Evolutionary conservation across 2,888 invertebrate genomes (phyloP).

Genomic region (Caenorhabditis macrosperma): DNA sequence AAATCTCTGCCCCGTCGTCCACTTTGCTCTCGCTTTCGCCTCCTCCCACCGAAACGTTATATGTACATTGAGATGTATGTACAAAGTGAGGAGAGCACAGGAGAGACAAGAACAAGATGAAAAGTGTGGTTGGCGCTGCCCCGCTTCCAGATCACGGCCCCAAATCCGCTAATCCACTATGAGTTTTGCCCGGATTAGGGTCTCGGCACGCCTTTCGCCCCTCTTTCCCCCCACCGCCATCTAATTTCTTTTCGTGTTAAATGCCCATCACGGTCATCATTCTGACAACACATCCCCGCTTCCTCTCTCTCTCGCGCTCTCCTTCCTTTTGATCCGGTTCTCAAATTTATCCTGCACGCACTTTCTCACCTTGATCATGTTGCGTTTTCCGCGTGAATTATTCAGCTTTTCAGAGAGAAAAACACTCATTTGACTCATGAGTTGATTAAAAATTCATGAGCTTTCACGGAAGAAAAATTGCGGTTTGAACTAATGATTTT

Average conservation of each 20-base stretch:
- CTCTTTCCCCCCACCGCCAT: not conserved
- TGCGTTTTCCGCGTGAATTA: conserved; percentile 7
- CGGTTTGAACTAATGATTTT: no score
- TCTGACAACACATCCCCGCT: not conserved
- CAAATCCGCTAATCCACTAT: conserved; percentile 4
- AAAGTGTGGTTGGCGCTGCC: not conserved
- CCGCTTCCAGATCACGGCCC: conserved; percentile 8
- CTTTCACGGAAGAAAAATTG: not conserved
- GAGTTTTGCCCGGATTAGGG: conserved; percentile 8
- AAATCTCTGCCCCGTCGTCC: conserved; percentile 6
- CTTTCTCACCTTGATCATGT: conserved; percentile 16
- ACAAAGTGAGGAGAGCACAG: not conserved
- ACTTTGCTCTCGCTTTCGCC: conserved; percentile 2
- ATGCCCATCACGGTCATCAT: not conserved
- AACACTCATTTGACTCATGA: not conserved
- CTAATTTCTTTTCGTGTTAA: not conserved
- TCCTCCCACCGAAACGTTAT: not conserved
- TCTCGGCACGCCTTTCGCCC: not conserved
- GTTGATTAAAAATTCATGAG: not conserved
- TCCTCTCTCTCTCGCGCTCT: not conserved
- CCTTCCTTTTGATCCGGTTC: not conserved
- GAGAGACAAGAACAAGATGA: not conserved
- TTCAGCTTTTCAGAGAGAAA: not conserved
- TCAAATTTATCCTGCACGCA: not conserved
- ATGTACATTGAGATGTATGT: not conserved